Conservation (phyloP, 2,888 invertebrate genomes). For the Dilophus febrilis region DNA sequence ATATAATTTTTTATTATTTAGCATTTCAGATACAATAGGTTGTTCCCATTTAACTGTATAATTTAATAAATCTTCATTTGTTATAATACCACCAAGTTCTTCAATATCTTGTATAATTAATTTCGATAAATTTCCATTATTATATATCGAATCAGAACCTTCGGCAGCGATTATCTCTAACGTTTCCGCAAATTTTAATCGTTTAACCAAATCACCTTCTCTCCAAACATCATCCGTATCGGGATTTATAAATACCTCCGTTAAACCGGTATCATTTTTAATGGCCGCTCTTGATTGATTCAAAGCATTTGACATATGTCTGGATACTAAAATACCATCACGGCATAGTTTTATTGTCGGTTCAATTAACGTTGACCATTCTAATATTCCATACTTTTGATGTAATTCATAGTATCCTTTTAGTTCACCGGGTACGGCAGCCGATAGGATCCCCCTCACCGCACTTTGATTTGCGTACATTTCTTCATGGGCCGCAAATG, state of each 20-base stretch:
- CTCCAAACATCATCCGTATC: constrained; percentile 32
- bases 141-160: constrained; percentile 58
- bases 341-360: constrained; percentile 46
- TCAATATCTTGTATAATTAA: constrained; percentile 53
- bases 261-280: constrained; percentile 38
- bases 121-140: constrained; percentile 49
- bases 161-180: constrained; percentile 47
- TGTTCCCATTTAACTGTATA: constrained; percentile 48
- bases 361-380: constrained; percentile 52
- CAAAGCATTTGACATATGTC: constrained; percentile 44
- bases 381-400: constrained; percentile 50
- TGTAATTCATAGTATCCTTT: constrained; percentile 61
- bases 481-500: constrained; percentile 36
- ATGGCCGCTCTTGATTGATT: constrained; percentile 33
- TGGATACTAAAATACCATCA: constrained; percentile 41
- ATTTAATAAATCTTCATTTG: constrained; percentile 49
- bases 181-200: constrained; percentile 50
- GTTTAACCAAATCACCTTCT: constrained; percentile 42
- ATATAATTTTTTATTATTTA: constrained; percentile 48
- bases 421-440: constrained; percentile 51
- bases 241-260: constrained; percentile 46
- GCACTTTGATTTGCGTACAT: constrained; percentile 33
- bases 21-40: constrained; percentile 36
- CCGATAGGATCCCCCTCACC: constrained; percentile 15
- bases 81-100: constrained; percentile 53